A percentile compares a stretch with the other conserved stretches of the same genome.
Conservation (phyloP, 2,888 invertebrate species). For the Eupithecia dodoneata region DNA sequence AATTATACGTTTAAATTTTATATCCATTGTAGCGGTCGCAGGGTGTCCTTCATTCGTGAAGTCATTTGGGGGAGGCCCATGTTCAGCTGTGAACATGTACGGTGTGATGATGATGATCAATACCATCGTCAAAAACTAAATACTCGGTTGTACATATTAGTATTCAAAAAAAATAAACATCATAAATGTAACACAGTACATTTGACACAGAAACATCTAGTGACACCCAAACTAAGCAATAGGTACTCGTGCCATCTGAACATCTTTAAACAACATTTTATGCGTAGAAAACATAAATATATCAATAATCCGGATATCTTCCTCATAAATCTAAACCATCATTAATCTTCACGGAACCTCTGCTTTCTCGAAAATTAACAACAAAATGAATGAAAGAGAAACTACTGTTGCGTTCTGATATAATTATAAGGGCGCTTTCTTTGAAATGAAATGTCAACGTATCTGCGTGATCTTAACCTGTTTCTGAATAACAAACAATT, state of each 20-base stretch:
- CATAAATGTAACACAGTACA: not conserved
- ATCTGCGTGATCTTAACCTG: constrained; percentile 31
- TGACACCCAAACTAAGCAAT: not conserved
- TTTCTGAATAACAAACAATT: constrained; percentile 29
- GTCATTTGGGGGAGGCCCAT: no score
- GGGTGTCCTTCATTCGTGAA: no score
- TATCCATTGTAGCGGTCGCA: no score
- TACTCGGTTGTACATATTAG: not conserved
- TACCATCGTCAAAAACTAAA: not conserved
- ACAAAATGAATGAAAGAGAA: constrained; percentile 37
- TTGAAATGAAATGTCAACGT: constrained; percentile 39
- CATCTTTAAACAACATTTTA: not conserved
- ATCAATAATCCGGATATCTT: not conserved
- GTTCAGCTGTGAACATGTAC: no score
- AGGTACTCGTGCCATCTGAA: not conserved
- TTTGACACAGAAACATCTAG: not conserved
- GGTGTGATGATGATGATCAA: no score
- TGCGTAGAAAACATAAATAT: constrained; percentile 5
- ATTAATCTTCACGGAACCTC: constrained; percentile 2
- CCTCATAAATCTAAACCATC: constrained; percentile 6
- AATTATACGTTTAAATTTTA: no score
- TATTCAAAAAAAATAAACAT: not conserved
- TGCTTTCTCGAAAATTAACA: constrained; percentile 14
- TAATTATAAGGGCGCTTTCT: constrained; percentile 40
- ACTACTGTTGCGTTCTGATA: constrained; percentile 31